These are phyloP conservation scores for Typhlichthys subterraneus DNA, from an alignment of 2,797 vertebrate species.

Conservation along the genomic window DNA sequence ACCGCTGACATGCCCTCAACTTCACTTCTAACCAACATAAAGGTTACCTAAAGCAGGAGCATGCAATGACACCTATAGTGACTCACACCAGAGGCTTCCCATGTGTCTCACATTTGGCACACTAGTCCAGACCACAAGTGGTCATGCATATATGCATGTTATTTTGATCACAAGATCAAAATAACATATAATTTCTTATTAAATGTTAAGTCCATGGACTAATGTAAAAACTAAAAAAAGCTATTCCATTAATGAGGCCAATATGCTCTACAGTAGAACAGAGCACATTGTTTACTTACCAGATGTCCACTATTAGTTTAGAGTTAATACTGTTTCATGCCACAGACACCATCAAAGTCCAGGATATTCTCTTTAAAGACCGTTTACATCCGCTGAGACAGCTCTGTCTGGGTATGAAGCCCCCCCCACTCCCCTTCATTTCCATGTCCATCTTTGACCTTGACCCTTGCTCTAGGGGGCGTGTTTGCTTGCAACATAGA, in stretches of 20 bases:
- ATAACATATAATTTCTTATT: background rate
- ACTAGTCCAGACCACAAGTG: background rate
- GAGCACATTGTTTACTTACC: constrained; percentile 37
- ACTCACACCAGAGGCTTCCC: constrained; percentile 18
- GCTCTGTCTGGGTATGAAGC: constrained; percentile 19
- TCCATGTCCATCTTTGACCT: constrained; percentile 55
- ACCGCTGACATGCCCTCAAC: constrained; percentile 4
- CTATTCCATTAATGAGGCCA: constrained; percentile 6
- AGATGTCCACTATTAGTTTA: constrained; percentile 13
- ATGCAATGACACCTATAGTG: background rate
- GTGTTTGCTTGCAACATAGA: constrained; percentile 68
- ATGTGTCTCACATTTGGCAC: constrained; percentile 12
- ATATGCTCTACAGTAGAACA: constrained; percentile 13
- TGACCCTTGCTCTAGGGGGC: constrained; percentile 52
- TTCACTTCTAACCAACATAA: constrained; percentile 3
- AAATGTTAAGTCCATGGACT: background rate
- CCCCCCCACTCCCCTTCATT: background rate
- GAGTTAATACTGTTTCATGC: background rate
- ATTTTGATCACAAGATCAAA: background rate
- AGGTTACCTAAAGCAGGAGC: constrained; percentile 16
- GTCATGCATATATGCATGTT: no score
- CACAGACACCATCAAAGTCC: background rate
- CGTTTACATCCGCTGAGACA: constrained; percentile 23
- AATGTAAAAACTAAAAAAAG: constrained; percentile 38
- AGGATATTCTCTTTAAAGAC: constrained; percentile 1